A percentile compares a stretch with the other conserved stretches of the same genome.
These are phyloP conservation scores for Isurus oxyrinchus DNA, from an alignment of 2,113 vertebrate genomes.

Conservation along the genomic window DNA sequence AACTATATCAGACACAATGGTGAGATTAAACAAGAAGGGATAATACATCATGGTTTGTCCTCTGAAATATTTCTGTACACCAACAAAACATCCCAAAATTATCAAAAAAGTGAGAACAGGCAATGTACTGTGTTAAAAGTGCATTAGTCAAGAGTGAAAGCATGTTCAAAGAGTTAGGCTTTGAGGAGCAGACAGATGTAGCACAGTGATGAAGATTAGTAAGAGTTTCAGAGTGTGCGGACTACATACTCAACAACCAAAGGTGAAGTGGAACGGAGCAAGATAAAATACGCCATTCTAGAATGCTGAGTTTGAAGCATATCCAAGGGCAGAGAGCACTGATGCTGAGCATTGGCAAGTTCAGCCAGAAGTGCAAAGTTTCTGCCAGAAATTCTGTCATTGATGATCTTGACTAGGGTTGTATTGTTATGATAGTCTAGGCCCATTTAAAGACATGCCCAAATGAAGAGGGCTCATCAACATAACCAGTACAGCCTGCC, in stretches of 20 bases:
- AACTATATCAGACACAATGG: background rate
- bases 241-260: background rate
- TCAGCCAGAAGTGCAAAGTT: background rate
- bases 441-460: background rate
- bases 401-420: background rate
- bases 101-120: background rate
- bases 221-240: background rate
- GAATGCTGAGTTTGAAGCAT: background rate
- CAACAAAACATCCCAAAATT: background rate
- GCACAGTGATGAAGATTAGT: background rate
- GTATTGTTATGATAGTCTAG: no score
- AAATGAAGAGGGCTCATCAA: background rate
- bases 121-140: background rate
- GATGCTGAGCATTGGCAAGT: background rate
- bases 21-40: background rate
- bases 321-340: background rate
- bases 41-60: background rate
- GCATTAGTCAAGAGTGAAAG: background rate
- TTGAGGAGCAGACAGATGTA: background rate
- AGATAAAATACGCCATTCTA: no score
- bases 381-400: background rate
- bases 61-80: background rate
- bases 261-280: no score
- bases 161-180: background rate
- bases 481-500: background rate